phyloP scores from a whole-genome alignment of 2,797 vertebrate species.

The Mormyrops boulengeri region DNA sequence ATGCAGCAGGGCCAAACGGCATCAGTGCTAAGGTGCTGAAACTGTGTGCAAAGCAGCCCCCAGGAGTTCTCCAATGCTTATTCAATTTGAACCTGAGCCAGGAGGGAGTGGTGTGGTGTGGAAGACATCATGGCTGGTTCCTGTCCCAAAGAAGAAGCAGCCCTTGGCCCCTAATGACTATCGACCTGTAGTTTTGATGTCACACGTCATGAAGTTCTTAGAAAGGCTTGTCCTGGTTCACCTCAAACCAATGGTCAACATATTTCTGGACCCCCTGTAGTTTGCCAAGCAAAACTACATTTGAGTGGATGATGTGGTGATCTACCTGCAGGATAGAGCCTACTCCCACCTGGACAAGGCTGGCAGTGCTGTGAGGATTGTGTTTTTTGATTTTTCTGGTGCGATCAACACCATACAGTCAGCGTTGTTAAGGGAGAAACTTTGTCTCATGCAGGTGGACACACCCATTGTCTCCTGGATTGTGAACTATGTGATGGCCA shows the following conservation, averaged over 20 bases:
- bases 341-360: background rate
- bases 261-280: background rate
- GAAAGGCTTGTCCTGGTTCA: background rate
- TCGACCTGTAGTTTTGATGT: background rate
- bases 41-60: background rate
- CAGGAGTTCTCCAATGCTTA: background rate
- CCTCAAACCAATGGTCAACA: background rate
- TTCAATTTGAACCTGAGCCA: background rate
- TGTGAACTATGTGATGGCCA: background rate
- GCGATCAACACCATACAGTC: background rate
- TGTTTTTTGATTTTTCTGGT: background rate
- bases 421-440: background rate
- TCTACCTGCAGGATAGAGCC: background rate
- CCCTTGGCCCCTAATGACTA: background rate
- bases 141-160: background rate
- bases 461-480: background rate
- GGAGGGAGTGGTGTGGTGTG: background rate
- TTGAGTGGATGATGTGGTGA: background rate
- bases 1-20: background rate
- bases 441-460: background rate
- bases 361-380: background rate
- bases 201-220: background rate
- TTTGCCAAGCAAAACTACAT: background rate
- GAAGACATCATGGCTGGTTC: background rate
- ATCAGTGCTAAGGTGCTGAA: background rate